Conservation (phyloP, 1,140 invertebrate species). For the Trigoniulus corallinus region DNA sequence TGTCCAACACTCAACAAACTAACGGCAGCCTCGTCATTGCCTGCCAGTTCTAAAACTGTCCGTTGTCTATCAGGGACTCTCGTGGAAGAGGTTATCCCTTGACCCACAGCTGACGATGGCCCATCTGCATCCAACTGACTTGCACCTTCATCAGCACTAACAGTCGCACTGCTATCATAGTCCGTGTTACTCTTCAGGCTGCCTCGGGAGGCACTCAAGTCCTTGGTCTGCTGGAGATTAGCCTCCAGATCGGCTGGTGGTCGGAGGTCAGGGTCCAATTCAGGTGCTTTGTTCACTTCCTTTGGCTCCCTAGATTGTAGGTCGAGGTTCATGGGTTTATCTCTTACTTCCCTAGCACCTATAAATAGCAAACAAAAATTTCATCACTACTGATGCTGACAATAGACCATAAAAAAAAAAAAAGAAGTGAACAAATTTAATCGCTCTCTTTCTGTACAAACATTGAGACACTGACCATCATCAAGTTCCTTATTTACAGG, state of each 20-base stretch:
- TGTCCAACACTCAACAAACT: neutral
- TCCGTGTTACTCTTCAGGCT: conserved; percentile 26
- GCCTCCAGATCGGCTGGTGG: no score
- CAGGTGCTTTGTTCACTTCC: no score
- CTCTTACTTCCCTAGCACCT: no score
- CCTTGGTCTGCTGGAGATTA: conserved; percentile 10
- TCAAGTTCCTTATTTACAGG: conserved; percentile 16
- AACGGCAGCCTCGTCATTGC: no score
- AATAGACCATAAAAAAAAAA: no score
- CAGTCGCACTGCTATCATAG: conserved; percentile 34
- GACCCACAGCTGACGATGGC: conserved; percentile 12
- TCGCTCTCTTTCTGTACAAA: no score
- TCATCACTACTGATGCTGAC: no score
- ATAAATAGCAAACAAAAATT: no score
- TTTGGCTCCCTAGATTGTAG: no score
- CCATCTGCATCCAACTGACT: conserved; percentile 14
- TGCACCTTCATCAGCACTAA: conserved; percentile 34
- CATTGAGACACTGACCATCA: conserved; percentile 17
- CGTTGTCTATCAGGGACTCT: neutral
- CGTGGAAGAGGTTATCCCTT: conserved; percentile 4
- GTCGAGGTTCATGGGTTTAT: no score
- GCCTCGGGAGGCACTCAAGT: conserved; percentile 23
- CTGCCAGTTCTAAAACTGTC: neutral
- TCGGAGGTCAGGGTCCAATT: no score
- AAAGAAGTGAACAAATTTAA: no score